These are phyloP conservation scores for Adineta ricciae DNA, from an alignment of 2,888 invertebrate genomes.

Conservation along the genomic window DNA sequence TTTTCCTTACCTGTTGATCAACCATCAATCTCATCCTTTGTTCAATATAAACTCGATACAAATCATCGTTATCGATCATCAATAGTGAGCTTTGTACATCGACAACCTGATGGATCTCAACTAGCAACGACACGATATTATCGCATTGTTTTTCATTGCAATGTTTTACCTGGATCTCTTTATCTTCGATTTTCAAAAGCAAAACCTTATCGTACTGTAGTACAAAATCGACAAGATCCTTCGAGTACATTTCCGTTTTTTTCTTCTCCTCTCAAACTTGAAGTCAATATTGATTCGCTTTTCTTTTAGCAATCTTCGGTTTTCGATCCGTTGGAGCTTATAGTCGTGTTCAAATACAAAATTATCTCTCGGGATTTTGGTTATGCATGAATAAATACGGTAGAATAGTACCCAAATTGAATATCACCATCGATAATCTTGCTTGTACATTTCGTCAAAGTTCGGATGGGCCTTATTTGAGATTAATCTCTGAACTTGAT, in stretches of 20 bases:
- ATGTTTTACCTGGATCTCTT: conserved; percentile 12
- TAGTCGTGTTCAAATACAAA: conserved; percentile 23
- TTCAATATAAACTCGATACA: background rate
- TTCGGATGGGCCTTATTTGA: background rate
- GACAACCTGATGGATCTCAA: background rate
- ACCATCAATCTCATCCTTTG: background rate
- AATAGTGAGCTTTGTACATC: background rate
- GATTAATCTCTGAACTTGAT: background rate
- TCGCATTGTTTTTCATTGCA: conserved; percentile 1
- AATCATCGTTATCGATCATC: background rate
- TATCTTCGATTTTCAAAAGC: background rate
- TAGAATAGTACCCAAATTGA: background rate
- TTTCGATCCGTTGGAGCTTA: conserved; percentile 6
- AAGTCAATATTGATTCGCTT: background rate
- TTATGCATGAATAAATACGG: background rate
- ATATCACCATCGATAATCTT: background rate
- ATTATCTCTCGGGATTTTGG: background rate
- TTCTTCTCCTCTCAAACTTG: no score
- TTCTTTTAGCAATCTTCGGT: background rate
- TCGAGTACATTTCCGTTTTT: background rate
- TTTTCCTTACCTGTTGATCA: background rate
- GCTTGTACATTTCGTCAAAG: conserved; percentile 19
- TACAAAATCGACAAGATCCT: background rate
- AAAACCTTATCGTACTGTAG: background rate
- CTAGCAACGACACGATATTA: background rate